phyloP scores from a whole-genome alignment of 1,140 invertebrate genomes.

The Aphelinus certus region DNA sequence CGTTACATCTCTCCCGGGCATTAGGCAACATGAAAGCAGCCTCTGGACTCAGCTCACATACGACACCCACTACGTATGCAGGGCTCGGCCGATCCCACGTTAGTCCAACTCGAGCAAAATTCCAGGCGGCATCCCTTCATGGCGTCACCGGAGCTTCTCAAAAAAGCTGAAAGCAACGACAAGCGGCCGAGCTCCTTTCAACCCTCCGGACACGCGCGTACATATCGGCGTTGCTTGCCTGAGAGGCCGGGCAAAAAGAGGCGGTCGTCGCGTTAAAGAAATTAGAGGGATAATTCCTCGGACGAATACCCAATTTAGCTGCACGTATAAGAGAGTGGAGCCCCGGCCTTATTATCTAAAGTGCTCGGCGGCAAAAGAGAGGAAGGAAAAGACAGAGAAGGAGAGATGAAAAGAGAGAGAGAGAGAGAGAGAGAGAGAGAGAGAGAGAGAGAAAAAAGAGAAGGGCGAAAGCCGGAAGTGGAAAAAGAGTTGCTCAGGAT shows the following conservation, averaged over 20 bases:
- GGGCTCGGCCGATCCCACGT: neutral
- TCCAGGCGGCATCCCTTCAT: neutral
- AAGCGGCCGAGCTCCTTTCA: neutral
- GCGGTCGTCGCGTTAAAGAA: conserved; percentile 57
- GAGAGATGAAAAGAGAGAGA: neutral
- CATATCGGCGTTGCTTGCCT: no score
- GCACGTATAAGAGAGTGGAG: conserved; percentile 50
- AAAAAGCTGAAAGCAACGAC: no score
- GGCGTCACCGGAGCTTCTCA: neutral
- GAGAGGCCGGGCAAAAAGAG: conserved; percentile 27
- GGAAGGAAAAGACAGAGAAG: conserved; percentile 37
- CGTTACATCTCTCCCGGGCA: no score
- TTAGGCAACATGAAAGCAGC: no score
- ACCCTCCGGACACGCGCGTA: no score
- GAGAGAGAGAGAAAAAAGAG: conserved; percentile 40
- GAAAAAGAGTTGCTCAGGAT: conserved; percentile 27
- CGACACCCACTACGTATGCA: no score
- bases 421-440: conserved; percentile 39
- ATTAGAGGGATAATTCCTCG: conserved; percentile 67
- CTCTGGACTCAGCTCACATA: no score
- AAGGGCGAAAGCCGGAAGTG: neutral
- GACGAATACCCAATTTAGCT: conserved; percentile 67
- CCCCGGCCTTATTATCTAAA: conserved; percentile 67
- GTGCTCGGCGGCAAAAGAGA: conserved; percentile 57
- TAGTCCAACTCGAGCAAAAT: neutral